These are phyloP conservation scores for Hyphantria cunea DNA, from an alignment of 1,140 invertebrate species.

Conservation along the genomic window DNA sequence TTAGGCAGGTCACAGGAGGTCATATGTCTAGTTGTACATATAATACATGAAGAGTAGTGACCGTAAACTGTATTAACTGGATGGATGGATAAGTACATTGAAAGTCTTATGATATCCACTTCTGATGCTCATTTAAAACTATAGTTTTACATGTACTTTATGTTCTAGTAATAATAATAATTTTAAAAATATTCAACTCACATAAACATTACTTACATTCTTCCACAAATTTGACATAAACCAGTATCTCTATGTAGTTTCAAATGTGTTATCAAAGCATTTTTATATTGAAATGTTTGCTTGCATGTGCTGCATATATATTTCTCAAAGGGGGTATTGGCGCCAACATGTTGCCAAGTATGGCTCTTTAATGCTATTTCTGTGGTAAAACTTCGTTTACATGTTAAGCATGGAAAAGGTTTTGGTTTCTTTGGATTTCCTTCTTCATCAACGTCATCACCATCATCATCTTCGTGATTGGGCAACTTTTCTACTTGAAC, in stretches of 20 bases:
- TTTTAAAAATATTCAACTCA: background rate
- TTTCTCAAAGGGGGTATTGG: constrained; percentile 41
- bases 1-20: too few relatives aligned
- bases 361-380: constrained; percentile 75
- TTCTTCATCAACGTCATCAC: constrained; percentile 31
- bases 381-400: constrained; percentile 62
- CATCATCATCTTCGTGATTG: constrained; percentile 20
- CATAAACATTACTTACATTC: constrained; percentile 83
- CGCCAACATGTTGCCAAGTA: constrained; percentile 62
- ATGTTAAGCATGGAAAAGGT: constrained; percentile 62
- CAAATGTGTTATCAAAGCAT: constrained; percentile 85
- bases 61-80: too few relatives aligned
- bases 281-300: constrained; percentile 84
- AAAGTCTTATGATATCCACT: too few relatives aligned
- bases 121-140: too few relatives aligned
- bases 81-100: too few relatives aligned
- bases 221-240: constrained; percentile 86
- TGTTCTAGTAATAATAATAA: too few relatives aligned
- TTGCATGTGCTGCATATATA: constrained; percentile 84
- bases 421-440: constrained; percentile 30
- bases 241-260: constrained; percentile 85
- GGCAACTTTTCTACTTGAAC: background rate
- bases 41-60: too few relatives aligned
- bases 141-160: too few relatives aligned
- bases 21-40: too few relatives aligned